These are phyloP conservation scores for Botia almorhae DNA, from an alignment of 2,797 vertebrate genomes.

Conservation along the genomic window DNA sequence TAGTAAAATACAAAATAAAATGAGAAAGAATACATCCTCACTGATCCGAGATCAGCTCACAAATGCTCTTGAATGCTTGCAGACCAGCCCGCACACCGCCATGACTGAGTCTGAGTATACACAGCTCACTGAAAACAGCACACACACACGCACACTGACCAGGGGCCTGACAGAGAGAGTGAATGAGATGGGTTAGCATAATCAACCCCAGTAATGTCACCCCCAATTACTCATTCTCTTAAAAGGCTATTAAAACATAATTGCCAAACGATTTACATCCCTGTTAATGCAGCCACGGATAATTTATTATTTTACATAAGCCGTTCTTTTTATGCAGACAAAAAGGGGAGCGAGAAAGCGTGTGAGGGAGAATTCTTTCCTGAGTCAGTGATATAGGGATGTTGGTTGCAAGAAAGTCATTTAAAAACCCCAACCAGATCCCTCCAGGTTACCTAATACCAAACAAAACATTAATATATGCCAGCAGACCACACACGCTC, in stretches of 20 bases:
- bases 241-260: slow-evolving; percentile 86
- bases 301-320: slow-evolving; percentile 86
- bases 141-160: slow-evolving; percentile 44
- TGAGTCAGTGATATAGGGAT: slow-evolving; percentile 79
- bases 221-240: slow-evolving; percentile 85
- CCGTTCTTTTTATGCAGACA: slow-evolving; percentile 70
- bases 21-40: not conserved
- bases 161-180: slow-evolving; percentile 57
- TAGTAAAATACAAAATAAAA: too few relatives aligned
- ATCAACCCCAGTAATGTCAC: slow-evolving; percentile 79
- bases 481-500: not conserved
- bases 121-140: slow-evolving; percentile 15
- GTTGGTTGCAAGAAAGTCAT: slow-evolving; percentile 78
- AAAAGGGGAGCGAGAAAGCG: slow-evolving; percentile 22
- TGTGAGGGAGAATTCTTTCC: slow-evolving; percentile 76
- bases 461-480: slow-evolving; percentile 64
- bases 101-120: slow-evolving; percentile 25
- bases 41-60: slow-evolving; percentile 25
- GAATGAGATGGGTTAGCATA: slow-evolving; percentile 75
- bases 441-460: slow-evolving; percentile 55
- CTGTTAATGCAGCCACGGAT: slow-evolving; percentile 82
- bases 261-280: slow-evolving; percentile 83
- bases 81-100: not conserved
- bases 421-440: slow-evolving; percentile 67
- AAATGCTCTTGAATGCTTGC: not conserved